phyloP scores from a whole-genome alignment of 2,888 invertebrate genomes.

The Lordiphosa andalusiaca region DNA sequence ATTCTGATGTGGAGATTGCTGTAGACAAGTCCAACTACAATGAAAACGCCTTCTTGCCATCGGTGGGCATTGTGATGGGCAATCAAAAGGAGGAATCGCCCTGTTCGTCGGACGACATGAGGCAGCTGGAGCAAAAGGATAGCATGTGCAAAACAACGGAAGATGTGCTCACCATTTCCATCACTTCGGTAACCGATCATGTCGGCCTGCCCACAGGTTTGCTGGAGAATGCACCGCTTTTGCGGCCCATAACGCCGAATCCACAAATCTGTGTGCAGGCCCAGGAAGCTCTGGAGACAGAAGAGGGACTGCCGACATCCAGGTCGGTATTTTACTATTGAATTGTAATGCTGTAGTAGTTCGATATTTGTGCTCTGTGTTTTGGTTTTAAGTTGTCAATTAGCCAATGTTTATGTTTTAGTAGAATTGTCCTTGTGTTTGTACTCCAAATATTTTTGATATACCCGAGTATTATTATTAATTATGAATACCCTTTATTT shows the following conservation, averaged over 20 bases:
- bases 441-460: slow-evolving; percentile 12
- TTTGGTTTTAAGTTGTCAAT: slow-evolving; percentile 36
- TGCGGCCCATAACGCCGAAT: slow-evolving; percentile 81
- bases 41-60: slow-evolving; percentile 83
- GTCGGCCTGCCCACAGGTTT: slow-evolving; percentile 78
- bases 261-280: slow-evolving; percentile 82
- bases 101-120: slow-evolving; percentile 53
- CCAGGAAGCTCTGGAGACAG: slow-evolving; percentile 43
- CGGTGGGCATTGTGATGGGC: slow-evolving; percentile 85
- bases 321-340: slow-evolving; percentile 78
- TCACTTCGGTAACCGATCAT: slow-evolving; percentile 79
- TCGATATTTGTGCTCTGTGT: slow-evolving; percentile 28
- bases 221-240: slow-evolving; percentile 76
- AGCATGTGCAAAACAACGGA: slow-evolving; percentile 79
- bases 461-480: slow-evolving; percentile 38
- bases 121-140: slow-evolving; percentile 80
- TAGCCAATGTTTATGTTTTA: slow-evolving; percentile 37
- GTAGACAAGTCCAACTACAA: slow-evolving; percentile 72
- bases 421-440: slow-evolving; percentile 36
- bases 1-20: slow-evolving; percentile 70
- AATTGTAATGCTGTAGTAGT: slow-evolving; percentile 29
- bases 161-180: slow-evolving; percentile 79
- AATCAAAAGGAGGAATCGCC: slow-evolving; percentile 63
- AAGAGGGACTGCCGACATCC: slow-evolving; percentile 79
- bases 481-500: slow-evolving; percentile 29